phyloP scores from a whole-genome alignment of 2,113 vertebrate species.

The Oncorhynchus keta region DNA sequence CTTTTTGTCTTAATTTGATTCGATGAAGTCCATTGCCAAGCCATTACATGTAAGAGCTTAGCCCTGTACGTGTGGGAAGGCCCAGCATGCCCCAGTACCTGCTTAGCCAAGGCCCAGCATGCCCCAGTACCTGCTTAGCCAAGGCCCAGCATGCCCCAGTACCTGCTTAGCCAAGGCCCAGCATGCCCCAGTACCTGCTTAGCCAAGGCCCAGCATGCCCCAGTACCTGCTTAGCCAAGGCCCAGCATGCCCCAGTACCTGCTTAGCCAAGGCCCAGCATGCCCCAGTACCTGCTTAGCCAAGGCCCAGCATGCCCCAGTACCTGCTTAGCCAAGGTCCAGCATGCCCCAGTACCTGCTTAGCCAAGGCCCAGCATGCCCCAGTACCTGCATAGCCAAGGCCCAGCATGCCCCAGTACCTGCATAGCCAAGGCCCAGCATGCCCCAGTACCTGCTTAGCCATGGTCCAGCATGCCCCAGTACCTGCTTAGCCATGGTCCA shows the following conservation, averaged over 20 bases:
- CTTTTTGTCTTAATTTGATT: conserved; percentile 30
- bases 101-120: background rate
- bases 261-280: conserved; percentile 25
- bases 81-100: conserved; percentile 41
- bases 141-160: too few species aligned
- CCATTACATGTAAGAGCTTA: conserved; percentile 47
- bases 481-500: conserved; percentile 48
- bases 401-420: conserved; percentile 41
- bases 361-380: conserved; percentile 19
- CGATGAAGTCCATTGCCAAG: conserved; percentile 34
- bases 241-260: too few species aligned
- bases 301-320: conserved; percentile 45
- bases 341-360: background rate
- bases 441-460: conserved; percentile 12
- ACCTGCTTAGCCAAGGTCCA: conserved; percentile 15
- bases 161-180: conserved; percentile 24
- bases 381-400: conserved; percentile 41
- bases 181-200: background rate
- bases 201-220: conserved; percentile 52
- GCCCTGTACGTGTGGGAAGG: conserved; percentile 52
- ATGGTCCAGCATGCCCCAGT: background rate
- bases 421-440: background rate
- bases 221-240: conserved; percentile 23
- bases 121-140: too few species aligned
- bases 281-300: conserved; percentile 27